Conservation (phyloP, 2,113 vertebrate genomes). For the Myxocyprinus asiaticus region DNA sequence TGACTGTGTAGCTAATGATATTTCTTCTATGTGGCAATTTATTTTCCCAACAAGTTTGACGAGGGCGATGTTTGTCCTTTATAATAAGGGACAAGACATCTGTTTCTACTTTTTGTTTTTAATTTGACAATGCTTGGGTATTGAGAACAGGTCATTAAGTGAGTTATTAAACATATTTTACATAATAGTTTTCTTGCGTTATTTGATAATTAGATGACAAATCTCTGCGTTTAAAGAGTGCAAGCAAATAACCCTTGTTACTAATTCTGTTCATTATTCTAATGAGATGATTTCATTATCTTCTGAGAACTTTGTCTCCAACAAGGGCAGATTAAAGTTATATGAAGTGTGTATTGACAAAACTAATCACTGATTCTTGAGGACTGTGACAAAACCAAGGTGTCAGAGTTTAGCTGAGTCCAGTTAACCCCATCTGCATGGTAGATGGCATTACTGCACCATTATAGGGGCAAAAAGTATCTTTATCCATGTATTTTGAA, state of each 20-base stretch:
- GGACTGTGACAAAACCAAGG: no score
- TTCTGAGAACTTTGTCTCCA: slow-evolving; percentile 68
- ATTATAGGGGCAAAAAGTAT: no score
- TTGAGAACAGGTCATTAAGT: slow-evolving; percentile 41
- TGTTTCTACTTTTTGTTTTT: slow-evolving; percentile 4
- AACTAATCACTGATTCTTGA: no score
- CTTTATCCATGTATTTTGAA: no score
- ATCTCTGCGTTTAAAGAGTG: slow-evolving; percentile 46
- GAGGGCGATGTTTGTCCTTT: slow-evolving; percentile 25
- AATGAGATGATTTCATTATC: slow-evolving; percentile 78
- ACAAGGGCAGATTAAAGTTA: slow-evolving; percentile 16
- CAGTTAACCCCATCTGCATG: no score
- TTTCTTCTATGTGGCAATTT: slow-evolving; percentile 16
- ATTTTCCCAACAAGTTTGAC: slow-evolving; percentile 25
- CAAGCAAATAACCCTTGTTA: slow-evolving; percentile 70
- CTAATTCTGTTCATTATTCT: slow-evolving; percentile 72
- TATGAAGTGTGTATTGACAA: slow-evolving; percentile 2
- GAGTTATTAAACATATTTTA: slow-evolving; percentile 58
- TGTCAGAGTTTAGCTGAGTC: no score
- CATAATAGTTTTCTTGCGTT: slow-evolving; percentile 56
- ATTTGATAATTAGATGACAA: slow-evolving; percentile 65
- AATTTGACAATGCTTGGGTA: background rate
- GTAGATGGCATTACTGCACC: no score
- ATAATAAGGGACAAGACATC: background rate
- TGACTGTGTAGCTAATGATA: slow-evolving; percentile 6